Percentiles rank a stretch among this genome's conserved stretches.
phyloP scores from a whole-genome alignment of 2,797 vertebrate species.

The Poeciliopsis gracilis region DNA sequence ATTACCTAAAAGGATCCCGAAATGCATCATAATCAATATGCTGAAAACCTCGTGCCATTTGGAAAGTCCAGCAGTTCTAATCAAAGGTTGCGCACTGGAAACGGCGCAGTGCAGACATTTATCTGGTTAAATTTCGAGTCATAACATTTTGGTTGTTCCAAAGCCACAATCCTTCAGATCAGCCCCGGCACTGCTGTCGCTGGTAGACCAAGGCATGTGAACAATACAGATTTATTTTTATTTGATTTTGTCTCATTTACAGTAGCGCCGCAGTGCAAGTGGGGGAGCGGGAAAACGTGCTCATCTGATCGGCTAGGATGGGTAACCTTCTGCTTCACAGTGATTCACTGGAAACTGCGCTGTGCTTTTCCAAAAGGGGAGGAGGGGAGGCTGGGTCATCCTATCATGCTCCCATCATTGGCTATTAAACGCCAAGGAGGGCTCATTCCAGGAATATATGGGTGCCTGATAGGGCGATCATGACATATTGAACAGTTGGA shows the following conservation, averaged over 20 bases:
- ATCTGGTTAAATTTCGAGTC: slow-evolving; percentile 51
- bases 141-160: slow-evolving; percentile 46
- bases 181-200: neutral
- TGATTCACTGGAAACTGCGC: slow-evolving; percentile 30
- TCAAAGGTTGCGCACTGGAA: slow-evolving; percentile 36
- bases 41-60: neutral
- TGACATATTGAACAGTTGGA: neutral
- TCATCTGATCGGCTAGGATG: neutral
- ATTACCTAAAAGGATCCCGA: neutral
- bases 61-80: slow-evolving; percentile 7
- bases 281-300: neutral
- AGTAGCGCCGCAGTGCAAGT: neutral
- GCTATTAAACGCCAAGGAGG: neutral
- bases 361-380: slow-evolving; percentile 66
- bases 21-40: neutral
- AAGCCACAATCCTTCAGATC: slow-evolving; percentile 25
- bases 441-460: neutral
- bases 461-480: neutral
- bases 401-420: slow-evolving; percentile 45
- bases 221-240: neutral
- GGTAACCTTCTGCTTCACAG: neutral
- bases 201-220: neutral
- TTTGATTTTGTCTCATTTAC: neutral
- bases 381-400: slow-evolving; percentile 53
- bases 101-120: slow-evolving; percentile 54